Evolutionary conservation across 2,888 invertebrate genomes (phyloP), one percentile per base, ranked within the genome.

Genomic region (Plagodis dolabraria): DNA sequence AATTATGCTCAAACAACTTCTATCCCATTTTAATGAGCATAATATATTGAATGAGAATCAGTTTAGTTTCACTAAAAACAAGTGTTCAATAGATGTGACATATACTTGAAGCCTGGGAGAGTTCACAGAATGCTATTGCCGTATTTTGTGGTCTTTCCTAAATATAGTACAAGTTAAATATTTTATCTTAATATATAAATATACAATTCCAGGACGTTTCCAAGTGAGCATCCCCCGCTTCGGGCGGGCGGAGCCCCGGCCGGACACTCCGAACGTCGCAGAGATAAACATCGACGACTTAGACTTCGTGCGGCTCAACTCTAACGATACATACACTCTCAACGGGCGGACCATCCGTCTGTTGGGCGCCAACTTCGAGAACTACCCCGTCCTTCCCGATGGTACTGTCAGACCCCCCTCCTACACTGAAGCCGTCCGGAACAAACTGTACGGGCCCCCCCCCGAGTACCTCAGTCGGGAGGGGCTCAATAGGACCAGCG

Each of bases 391-490:
- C 0, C 8, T 80, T 5, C 69, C 75, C 0, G 76, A 75, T 34
- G 75, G 73, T 0, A 71, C 71, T 5, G 64, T 59, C 0, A 62
- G 85, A 0, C 92, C 92, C 0, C 93, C 93, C 0, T 87, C 92
- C 0, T 92, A 92, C 50, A 86, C 81, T 0, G 92, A 92, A 47
- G 87, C 88, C 0, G 82, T 90, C 74, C 12, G 59, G 47, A 85
- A 86, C 56, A 92, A 92, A 42, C 64, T 81, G 5, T 85, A 83
- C 45, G 93, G 93, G 0, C 93, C 93, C 0, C 93, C 93, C 0
- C 93, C 93, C 0, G 85, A 87, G 5, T 89, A 89, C 59, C 47
- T 87, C 0, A 85, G 87, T 33, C 66, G 88, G 0, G 89, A 89
- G 10, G 77, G 75, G 0, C 58, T 89, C 0, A 79, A 86, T 35